Evolutionary conservation across 2,888 invertebrate species (phyloP).

Genomic region (Gymnocheta viridis): DNA sequence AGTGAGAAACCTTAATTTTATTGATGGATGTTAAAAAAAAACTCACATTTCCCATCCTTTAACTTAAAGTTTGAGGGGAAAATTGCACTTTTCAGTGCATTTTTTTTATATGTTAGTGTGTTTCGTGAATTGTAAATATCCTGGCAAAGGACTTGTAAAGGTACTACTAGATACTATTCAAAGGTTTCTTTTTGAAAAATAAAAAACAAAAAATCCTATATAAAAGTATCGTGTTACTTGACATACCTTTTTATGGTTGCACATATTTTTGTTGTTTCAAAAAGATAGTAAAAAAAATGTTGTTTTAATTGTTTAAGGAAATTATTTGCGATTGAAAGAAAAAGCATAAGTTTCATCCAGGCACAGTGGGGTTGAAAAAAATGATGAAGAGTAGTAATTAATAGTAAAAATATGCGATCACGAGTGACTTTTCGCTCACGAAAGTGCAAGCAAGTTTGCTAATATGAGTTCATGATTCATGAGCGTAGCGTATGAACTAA

Average conservation of each 20-base stretch:
- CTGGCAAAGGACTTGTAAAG: conserved; percentile 56
- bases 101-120: not conserved
- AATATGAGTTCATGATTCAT: too few species aligned
- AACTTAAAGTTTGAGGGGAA: not conserved
- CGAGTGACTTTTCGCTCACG: too few species aligned
- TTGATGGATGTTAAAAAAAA: not conserved
- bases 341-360: not conserved
- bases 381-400: not conserved
- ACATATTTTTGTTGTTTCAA: conserved; percentile 21
- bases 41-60: not conserved
- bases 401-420: not conserved
- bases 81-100: conserved; percentile 54
- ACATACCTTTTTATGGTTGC: conserved; percentile 68
- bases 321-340: conserved; percentile 2
- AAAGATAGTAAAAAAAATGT: not conserved
- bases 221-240: conserved; percentile 64
- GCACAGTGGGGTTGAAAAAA: not conserved
- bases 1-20: not conserved
- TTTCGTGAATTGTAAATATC: conserved; percentile 49
- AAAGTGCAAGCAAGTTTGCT: too few species aligned
- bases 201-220: not conserved
- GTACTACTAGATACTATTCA: conserved; percentile 11
- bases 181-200: conserved; percentile 27
- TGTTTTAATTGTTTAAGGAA: conserved; percentile 30
- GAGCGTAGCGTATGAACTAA: too few species aligned